Evolutionary conservation across 2,888 invertebrate genomes (phyloP).

Genomic region (Eremobia ochroleuca): DNA sequence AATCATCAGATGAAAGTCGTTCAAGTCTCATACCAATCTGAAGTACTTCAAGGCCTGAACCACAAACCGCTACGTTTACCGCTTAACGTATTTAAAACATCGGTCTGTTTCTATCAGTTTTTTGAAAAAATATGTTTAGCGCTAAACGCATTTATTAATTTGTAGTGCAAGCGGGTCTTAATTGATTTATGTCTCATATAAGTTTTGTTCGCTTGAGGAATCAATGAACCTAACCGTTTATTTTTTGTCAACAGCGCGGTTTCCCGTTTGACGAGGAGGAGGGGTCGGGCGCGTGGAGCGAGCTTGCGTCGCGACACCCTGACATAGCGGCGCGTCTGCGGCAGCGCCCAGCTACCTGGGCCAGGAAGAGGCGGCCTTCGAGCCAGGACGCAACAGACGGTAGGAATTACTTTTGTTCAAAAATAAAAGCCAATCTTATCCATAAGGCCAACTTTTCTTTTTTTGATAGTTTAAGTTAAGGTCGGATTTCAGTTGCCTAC

Average conservation of each 20-base stretch:
- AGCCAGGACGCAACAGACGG: constrained; percentile 88
- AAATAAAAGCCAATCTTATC: neutral
- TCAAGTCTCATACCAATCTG: neutral
- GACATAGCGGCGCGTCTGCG: constrained; percentile 94
- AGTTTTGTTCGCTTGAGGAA: neutral
- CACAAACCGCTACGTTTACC: neutral
- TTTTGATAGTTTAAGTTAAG: neutral
- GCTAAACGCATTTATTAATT: neutral
- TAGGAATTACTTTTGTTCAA: constrained; percentile 62
- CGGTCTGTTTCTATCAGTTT: too few relatives aligned
- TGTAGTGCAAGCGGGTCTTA: neutral
- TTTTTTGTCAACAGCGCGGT: constrained; percentile 88
- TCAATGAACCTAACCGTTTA: constrained; percentile 10
- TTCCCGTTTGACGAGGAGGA: constrained; percentile 93
- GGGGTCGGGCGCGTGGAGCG: constrained; percentile 92
- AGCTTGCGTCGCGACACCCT: constrained; percentile 94
- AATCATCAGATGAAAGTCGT: neutral
- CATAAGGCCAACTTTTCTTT: neutral
- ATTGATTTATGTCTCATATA: neutral
- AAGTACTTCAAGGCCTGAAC: neutral
- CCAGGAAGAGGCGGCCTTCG: constrained; percentile 86
- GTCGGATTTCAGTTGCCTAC: constrained; percentile 40
- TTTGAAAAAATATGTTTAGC: too few relatives aligned
- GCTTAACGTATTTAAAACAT: too few relatives aligned
- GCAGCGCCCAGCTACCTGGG: constrained; percentile 89